Evolutionary conservation across 2,113 vertebrate genomes (phyloP).

Genomic region (Eudorcas thomsonii): DNA sequence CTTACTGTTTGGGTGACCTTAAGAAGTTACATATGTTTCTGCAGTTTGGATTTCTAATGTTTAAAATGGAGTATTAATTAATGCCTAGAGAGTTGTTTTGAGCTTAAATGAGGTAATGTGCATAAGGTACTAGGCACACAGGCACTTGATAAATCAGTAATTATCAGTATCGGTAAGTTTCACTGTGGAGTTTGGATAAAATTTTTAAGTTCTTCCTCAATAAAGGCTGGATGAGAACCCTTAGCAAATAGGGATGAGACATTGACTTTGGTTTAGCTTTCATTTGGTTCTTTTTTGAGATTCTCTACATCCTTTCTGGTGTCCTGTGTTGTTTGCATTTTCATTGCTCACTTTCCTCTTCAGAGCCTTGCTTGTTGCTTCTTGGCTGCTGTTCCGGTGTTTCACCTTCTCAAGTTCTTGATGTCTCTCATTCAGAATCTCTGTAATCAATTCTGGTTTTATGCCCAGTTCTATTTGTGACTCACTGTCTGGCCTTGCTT

Average conservation of each 20-base stretch:
- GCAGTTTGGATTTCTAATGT: not conserved
- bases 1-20: not conserved
- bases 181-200: not conserved
- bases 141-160: not conserved
- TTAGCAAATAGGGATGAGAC: too few species aligned
- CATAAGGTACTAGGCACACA: not conserved
- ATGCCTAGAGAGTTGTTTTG: not conserved
- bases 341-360: not conserved
- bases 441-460: not conserved
- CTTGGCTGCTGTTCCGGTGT: not conserved
- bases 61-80: not conserved
- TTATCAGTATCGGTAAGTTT: not conserved
- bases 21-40: not conserved
- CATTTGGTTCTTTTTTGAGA: not conserved
- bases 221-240: not conserved
- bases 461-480: not conserved
- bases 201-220: not conserved
- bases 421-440: not conserved
- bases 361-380: not conserved
- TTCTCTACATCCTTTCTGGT: not conserved
- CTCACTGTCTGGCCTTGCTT: not conserved
- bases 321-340: not conserved
- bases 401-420: not conserved
- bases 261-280: not conserved
- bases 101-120: not conserved